phyloP scores from a whole-genome alignment of 2,888 invertebrate genomes.

The Nudaria mundana region DNA sequence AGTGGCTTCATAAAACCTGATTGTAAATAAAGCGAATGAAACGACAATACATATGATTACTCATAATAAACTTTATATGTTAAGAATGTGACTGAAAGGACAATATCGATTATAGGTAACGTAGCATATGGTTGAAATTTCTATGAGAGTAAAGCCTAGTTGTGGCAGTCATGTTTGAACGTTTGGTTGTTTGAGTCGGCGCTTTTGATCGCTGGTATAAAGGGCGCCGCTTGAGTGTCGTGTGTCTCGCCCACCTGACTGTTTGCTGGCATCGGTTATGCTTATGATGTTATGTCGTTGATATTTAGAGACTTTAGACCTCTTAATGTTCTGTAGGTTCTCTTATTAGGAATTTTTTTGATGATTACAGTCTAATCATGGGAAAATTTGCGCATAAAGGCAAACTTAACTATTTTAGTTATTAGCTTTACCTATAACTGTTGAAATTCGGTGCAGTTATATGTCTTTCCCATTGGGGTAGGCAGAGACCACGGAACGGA shows the following conservation, averaged over 20 bases:
- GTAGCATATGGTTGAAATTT: constrained; percentile 10
- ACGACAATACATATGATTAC: constrained; percentile 1
- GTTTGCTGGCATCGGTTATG: constrained; percentile 45
- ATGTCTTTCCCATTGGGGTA: too few relatives aligned
- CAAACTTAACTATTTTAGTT: background rate
- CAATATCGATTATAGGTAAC: constrained; percentile 2
- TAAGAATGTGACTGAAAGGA: background rate
- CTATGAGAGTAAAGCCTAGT: constrained; percentile 11
- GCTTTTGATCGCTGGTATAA: constrained; percentile 68
- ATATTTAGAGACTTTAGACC: constrained; percentile 6
- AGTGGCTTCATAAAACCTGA: constrained; percentile 43
- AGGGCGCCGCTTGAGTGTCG: constrained; percentile 73
- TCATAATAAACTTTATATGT: constrained; percentile 3
- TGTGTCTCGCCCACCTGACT: constrained; percentile 75
- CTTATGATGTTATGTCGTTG: constrained; percentile 26
- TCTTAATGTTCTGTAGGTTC: constrained; percentile 9
- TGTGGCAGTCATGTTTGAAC: constrained; percentile 29
- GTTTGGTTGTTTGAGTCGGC: constrained; percentile 64
- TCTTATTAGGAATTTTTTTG: constrained; percentile 7
- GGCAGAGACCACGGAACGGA: too few relatives aligned
- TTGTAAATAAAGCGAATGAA: constrained; percentile 30
- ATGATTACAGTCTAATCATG: too few relatives aligned
- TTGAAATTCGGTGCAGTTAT: constrained; percentile 5
- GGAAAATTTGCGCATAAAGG: constrained; percentile 7
- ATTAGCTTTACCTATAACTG: constrained; percentile 2